phyloP scores from a whole-genome alignment of 2,888 invertebrate species.

The Taphrorychus bicolor region DNA sequence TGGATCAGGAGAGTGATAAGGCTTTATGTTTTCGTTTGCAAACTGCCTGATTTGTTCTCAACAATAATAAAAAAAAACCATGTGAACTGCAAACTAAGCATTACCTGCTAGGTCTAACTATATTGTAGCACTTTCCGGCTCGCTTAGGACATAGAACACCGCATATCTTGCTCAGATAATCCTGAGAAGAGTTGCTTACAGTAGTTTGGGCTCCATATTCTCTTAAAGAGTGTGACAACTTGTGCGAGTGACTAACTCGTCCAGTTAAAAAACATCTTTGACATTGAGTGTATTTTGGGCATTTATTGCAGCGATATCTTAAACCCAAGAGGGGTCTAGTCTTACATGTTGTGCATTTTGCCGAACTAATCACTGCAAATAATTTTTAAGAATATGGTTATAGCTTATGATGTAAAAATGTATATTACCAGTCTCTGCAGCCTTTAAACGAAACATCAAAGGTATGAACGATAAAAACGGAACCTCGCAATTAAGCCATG shows the following conservation, averaged over 20 bases:
- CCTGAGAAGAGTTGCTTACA: background rate
- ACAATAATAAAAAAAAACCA: too few relatives aligned
- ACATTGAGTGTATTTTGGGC: conserved; percentile 71
- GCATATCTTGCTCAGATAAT: conserved; percentile 7
- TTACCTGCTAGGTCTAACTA: conserved; percentile 21
- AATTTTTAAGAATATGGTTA: background rate
- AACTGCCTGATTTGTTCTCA: conserved; percentile 8
- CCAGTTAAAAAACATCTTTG: conserved; percentile 73
- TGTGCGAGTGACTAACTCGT: conserved; percentile 67
- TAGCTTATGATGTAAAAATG: background rate
- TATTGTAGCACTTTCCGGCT: conserved; percentile 1
- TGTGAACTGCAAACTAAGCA: too few relatives aligned
- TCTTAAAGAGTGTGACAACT: conserved; percentile 68
- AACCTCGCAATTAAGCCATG: conserved; percentile 73
- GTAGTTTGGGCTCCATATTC: conserved; percentile 1
- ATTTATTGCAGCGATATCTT: conserved; percentile 71
- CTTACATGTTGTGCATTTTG: conserved; percentile 69
- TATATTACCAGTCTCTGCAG: conserved; percentile 67
- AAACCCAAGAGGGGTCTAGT: conserved; percentile 65
- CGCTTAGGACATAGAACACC: background rate
- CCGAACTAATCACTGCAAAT: conserved; percentile 63
- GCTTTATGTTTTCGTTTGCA: conserved; percentile 17
- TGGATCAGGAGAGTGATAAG: conserved; percentile 44
- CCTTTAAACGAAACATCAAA: conserved; percentile 68
- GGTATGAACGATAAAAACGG: conserved; percentile 72